A percentile compares a stretch with the other conserved stretches of the same genome.
These are phyloP conservation scores for Limenitis camilla DNA, from an alignment of 2,888 invertebrate genomes.

Conservation along the genomic window DNA sequence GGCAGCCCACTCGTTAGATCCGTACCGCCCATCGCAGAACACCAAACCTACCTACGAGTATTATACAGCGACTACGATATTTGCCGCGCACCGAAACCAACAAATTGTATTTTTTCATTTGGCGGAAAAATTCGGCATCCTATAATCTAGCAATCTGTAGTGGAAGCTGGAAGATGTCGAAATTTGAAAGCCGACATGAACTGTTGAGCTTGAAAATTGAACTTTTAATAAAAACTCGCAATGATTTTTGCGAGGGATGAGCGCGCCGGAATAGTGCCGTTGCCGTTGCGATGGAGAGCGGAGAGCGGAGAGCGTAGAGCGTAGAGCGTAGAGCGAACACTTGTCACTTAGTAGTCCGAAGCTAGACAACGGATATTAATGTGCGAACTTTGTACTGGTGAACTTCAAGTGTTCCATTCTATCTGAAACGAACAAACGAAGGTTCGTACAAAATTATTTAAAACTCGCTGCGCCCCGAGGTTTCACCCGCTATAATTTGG, in stretches of 20 bases:
- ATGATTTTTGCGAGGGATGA: neutral
- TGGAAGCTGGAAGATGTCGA: neutral
- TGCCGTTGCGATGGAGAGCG: no score
- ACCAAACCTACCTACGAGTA: slow-evolving; percentile 52
- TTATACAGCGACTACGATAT: slow-evolving; percentile 59
- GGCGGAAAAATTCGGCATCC: slow-evolving; percentile 34
- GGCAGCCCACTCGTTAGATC: slow-evolving; percentile 21
- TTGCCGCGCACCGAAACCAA: slow-evolving; percentile 49
- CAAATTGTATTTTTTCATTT: slow-evolving; percentile 54
- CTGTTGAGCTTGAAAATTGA: slow-evolving; percentile 9
- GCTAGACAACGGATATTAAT: no score
- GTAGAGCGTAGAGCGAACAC: no score
- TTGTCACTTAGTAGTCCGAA: no score
- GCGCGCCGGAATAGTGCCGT: no score
- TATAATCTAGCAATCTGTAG: slow-evolving; percentile 9
- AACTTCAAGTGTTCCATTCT: no score
- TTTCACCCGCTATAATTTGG: no score
- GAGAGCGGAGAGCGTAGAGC: no score
- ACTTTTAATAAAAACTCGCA: slow-evolving; percentile 13
- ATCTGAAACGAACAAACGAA: no score
- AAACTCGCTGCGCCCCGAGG: no score
- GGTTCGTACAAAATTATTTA: no score
- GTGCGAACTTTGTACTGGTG: no score
- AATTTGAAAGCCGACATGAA: slow-evolving; percentile 1
- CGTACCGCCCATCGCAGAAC: slow-evolving; percentile 47